Base-by-base conservation (phyloP, 2,888 invertebrate genomes). In the Melanophora roralis region DNA sequence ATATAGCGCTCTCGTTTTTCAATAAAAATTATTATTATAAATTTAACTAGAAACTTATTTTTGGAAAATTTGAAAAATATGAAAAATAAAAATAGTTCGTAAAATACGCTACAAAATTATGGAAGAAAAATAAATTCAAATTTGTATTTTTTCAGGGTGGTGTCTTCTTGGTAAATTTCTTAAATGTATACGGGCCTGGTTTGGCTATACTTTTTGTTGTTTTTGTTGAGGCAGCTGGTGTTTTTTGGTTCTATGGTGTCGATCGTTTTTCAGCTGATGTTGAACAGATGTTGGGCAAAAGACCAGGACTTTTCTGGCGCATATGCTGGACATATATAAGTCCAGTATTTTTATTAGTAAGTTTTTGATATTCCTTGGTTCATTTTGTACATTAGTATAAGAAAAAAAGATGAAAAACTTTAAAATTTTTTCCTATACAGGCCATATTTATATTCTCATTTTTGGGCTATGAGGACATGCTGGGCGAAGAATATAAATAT, bases 191-290 rank as follows among this genome's bases (percentile, higher is more conserved):
- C 88, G 96, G 97, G 0, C 96, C 97, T 0, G 95, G 96, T 0
- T 91, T 96, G 85, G 95, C 97, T 27, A 95, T 97, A 80, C 91
- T 97, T 53, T 97, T 97, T 90, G 96, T 97, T 83, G 97, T 97
- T 49, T 97, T 97, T 87, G 95, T 97, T 73, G 97, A 97, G 89
- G 95, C 96, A 0, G 95, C 96, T 0, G 97, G 96, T 0, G 95
- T 97, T 0, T 95, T 95, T 89, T 97, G 96, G 96, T 93, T 97
- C 84, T 97, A 97, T 87, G 97, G 96, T 1, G 95, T 95, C 0
- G 94, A 94, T 84, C 92, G 94, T 76, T 96, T 97, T 89, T 94
- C 95, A 0, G 91, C 92, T 19, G 96, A 97, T 87, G 93, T 97
- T 68, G 92, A 94, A 86, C 93, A 93, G 86, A 97, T 97, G 97